Percentiles rank a stretch among this genome's conserved stretches.
These are phyloP conservation scores for Aselliscus stoliczkanus DNA, from an alignment of 2,797 vertebrate genomes.

Conservation along the genomic window DNA sequence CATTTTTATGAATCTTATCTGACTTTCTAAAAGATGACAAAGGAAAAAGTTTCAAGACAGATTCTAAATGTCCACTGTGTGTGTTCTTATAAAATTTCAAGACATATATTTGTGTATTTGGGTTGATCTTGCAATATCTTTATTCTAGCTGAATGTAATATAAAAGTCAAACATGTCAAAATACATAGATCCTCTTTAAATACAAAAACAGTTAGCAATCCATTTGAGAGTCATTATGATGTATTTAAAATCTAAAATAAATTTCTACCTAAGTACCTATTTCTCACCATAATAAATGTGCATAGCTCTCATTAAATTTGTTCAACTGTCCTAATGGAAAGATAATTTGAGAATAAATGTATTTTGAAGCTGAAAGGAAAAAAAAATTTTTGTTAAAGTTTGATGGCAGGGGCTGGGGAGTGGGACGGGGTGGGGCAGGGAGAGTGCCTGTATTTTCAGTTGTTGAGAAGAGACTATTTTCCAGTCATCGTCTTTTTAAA, in stretches of 20 bases:
- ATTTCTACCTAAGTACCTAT: not conserved
- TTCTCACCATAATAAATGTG: not conserved
- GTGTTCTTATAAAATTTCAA: not conserved
- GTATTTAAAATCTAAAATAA: slow-evolving; percentile 2
- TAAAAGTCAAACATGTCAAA: slow-evolving; percentile 30
- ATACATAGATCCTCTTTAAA: not conserved
- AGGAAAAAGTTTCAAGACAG: not conserved
- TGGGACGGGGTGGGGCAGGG: accelerated
- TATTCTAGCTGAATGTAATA: not conserved
- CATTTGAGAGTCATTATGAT: not conserved
- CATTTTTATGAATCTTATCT: not conserved
- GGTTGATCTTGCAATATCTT: not conserved
- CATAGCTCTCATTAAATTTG: not conserved
- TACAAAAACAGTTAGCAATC: not conserved
- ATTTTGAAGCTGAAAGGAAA: not conserved
- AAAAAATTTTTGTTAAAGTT: not conserved
- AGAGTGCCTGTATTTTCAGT: not conserved
- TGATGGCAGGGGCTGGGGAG: no score
- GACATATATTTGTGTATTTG: not conserved
- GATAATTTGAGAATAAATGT: not conserved
- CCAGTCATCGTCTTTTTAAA: not conserved
- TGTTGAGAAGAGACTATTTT: not conserved
- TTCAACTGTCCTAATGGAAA: not conserved
- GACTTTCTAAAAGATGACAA: not conserved
- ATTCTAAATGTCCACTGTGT: not conserved